Base-by-base conservation (phyloP, 2,888 invertebrate species). In the Chaetogeoica ovagalla region DNA sequence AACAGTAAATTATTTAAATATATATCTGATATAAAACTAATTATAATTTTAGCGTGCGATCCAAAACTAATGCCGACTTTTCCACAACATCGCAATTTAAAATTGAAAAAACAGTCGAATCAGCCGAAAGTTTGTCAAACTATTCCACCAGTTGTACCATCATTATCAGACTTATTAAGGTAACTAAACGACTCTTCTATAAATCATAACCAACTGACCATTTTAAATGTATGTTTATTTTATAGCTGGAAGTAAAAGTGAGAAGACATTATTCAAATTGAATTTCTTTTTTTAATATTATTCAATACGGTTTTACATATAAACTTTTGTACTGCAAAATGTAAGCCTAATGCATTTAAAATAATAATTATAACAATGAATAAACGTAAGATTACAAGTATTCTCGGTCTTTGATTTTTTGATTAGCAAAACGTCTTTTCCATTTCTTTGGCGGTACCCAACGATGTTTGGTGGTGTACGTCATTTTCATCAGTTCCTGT, bases 61-160 rank as follows among this genome's bases (percentile, higher is more conserved):
- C 96, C 97, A 3, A 95, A 96, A 85, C 87, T 98, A 85, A 98
- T 98, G 98, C 98, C 98, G 1, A 95, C 97, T 83, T 98, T 97
- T 86, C 98, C 98, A 0, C 97, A 98, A 85, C 97, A 97, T 86
- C 90, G 97, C 84, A 95, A 96, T 86, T 90, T 94, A 89, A 88
- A 87, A 83, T 83, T 84, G 86, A 86, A 83, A 66, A 77, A 72
- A 79, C 70, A 55, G 15, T 63, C 70, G 0, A 71, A 79, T 39
- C 79, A 71, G 23, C 79, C 79, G 8, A 79, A 79, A n/a, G 79
- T 79, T 43, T 71, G 71, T 43, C 79, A 71, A 69, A 79, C 79
- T 21, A 79, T 79, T 62, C 79, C 79, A 0, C 79, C 79, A 43
- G 70, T 79, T 65, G 79, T 79, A n/a, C 79, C 79, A 57, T 79